A percentile compares a stretch with the other conserved stretches of the same genome.
Evolutionary conservation across 2,797 vertebrate genomes (phyloP).

Genomic region (Scleropages formosus): DNA sequence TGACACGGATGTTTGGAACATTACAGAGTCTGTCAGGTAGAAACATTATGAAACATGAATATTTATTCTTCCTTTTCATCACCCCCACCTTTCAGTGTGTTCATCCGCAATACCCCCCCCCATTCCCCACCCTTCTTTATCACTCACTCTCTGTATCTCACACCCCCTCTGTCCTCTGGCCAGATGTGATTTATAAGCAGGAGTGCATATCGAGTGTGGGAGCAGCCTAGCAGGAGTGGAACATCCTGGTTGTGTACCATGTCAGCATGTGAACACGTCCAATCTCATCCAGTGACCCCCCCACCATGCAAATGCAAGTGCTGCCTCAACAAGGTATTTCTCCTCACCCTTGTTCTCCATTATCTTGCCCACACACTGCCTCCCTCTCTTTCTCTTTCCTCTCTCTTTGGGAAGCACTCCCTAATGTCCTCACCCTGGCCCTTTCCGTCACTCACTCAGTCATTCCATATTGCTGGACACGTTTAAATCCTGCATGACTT

Average conservation of each 20-base stretch:
- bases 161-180: background rate
- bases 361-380: conserved; percentile 13
- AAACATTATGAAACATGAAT: conserved; percentile 70
- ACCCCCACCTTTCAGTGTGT: conserved; percentile 39
- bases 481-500: conserved; percentile 48
- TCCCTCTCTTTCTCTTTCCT: conserved; percentile 45
- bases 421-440: background rate
- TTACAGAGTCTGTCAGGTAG: conserved; percentile 65
- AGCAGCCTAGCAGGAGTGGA: background rate
- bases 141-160: conserved; percentile 12
- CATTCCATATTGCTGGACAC: conserved; percentile 28
- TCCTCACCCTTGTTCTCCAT: background rate
- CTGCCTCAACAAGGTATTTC: background rate
- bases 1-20: conserved; percentile 33
- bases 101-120: background rate
- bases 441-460: conserved; percentile 36
- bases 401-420: conserved; percentile 25
- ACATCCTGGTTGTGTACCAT: background rate
- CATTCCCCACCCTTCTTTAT: background rate
- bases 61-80: conserved; percentile 64
- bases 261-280: background rate
- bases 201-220: background rate
- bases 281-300: background rate
- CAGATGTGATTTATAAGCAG: conserved; percentile 24
- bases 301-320: background rate